Base-by-base conservation (phyloP, 2,113 vertebrate species). In the Donacobius atricapilla region DNA sequence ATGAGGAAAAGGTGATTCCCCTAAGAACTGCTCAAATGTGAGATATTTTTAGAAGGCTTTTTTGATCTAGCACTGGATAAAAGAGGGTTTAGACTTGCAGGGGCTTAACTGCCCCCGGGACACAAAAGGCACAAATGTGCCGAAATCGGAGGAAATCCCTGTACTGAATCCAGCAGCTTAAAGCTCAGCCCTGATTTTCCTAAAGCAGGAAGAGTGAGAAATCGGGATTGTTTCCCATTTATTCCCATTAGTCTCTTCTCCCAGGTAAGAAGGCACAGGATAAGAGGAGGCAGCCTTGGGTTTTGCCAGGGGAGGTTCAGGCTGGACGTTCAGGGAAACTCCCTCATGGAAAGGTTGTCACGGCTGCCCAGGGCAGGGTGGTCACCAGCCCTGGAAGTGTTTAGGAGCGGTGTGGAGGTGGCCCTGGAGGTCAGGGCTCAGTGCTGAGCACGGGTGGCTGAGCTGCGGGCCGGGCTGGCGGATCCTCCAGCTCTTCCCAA, bases 251-350 rank as follows among this genome's bases (percentile, higher is more conserved):
- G 30, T 6, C 48, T 45, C 23, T 12, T 39, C 19, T 44, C 77
- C 28, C 45, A 17, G 19, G 13, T 63, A 1, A 30, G 51, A 28
- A n/a, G 18, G 15, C 51, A 5, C 20, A 28, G 44, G 27, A 44
- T 22, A 20, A 28, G 51, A 14, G 33, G 28, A 24, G 50, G 21
- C 4, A 9, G 23, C 33, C 60, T 28, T 15, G 5, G 0, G 35
- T 23, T 42, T 20, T 5, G 13, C 27, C 48, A 33, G 44, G 37
- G 27, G 31, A 65, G 27, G 50, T 2, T 27, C 50, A 50, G 37
- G 76, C 2, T 37, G 76, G 44, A 3, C 3, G 4, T 19, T 0
- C 6, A 45, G 33, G 7, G 3, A 4, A 50, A 13, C 19, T 23
- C 39, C 50, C 7, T 8, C 21, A 6, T 28, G 22, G 57, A 5